Base-by-base conservation (phyloP, 1,140 invertebrate species). In the Hypothenemus hampei region DNA sequence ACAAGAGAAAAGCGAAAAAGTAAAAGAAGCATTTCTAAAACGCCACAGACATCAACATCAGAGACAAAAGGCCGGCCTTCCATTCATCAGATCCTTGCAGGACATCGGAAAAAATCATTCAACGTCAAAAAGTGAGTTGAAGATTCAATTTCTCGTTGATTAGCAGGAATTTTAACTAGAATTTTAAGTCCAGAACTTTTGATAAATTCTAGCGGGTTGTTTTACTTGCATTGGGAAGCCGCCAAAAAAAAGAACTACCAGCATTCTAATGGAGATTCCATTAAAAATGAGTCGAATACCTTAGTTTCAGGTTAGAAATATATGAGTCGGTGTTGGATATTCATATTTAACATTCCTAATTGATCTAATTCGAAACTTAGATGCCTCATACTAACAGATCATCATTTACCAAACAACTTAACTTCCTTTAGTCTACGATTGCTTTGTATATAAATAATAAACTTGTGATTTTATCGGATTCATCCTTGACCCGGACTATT, bases 31-130 rank as follows among this genome's bases (percentile, higher is more conserved):
- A 4, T 78, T 99, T 19, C 74, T 97, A 57, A 83, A 91, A 57
- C 81, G 89, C 39, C 97, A 98, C 78, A 81, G 92, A 31, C 97
- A 99, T 81, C 93, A 96, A 64, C 91, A 96, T 69, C 92, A 97
- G 69, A 81, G 82, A 63, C 84, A 84, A 60, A 87, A 89, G 66
- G 89, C 91, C 21, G 81, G 90, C 54, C 75, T 98, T 47, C 95
- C 94, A 5, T 85, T 98, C 44, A 97, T 98, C 61, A 79, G 95
- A 59, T 98, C 94, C 6, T 77, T 99, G 58, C 93, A 95, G 15
- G 96, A 99, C 68, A 98, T 98, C 66, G 93, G 94, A 60, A 82
- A 87, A 61, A 97, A 94, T 73, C 90, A 95, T 73, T 97, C 94
- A 15, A 91, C 93, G 15, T 91, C 88, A 37, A 93, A 92, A 83